Evolutionary conservation across 2,888 invertebrate genomes (phyloP).

Genomic region (Macaria notata): DNA sequence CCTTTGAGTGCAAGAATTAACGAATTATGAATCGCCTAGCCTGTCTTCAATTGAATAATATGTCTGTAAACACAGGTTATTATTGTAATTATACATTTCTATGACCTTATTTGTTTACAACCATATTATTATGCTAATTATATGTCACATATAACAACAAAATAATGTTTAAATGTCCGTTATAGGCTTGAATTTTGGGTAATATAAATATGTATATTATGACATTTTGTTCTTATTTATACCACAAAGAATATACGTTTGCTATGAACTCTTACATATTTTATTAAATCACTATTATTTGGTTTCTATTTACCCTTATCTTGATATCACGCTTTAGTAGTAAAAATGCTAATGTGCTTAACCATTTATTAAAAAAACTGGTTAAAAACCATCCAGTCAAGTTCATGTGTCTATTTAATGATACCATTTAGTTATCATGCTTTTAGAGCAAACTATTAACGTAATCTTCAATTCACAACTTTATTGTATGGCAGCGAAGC

Average conservation of each 20-base stretch:
- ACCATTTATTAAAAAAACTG: slow-evolving; percentile 1
- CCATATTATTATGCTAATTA: slow-evolving; percentile 11
- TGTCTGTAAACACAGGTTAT: too few species aligned
- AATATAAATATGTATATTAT: too few species aligned
- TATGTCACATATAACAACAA: slow-evolving; percentile 9
- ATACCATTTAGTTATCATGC: slow-evolving; percentile 69
- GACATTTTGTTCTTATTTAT: too few species aligned
- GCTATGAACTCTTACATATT: too few species aligned
- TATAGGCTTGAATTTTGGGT: too few species aligned
- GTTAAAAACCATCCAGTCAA: neutral
- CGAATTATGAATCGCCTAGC: slow-evolving; percentile 6
- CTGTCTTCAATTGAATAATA: slow-evolving; percentile 13
- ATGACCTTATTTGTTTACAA: neutral
- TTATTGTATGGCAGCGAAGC: slow-evolving; percentile 11
- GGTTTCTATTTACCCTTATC: too few species aligned
- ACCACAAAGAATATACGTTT: too few species aligned
- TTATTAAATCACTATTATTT: too few species aligned
- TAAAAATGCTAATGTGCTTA: slow-evolving; percentile 47
- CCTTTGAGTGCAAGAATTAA: too few species aligned
- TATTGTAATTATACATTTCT: neutral
- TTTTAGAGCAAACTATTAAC: slow-evolving; percentile 71
- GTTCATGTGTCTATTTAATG: neutral
- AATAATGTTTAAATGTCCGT: neutral
- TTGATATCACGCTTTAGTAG: slow-evolving; percentile 44
- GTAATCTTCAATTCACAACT: slow-evolving; percentile 77